Evolutionary conservation across 2,797 vertebrate species (phyloP).

Genomic region (Trematocara caparti): DNA sequence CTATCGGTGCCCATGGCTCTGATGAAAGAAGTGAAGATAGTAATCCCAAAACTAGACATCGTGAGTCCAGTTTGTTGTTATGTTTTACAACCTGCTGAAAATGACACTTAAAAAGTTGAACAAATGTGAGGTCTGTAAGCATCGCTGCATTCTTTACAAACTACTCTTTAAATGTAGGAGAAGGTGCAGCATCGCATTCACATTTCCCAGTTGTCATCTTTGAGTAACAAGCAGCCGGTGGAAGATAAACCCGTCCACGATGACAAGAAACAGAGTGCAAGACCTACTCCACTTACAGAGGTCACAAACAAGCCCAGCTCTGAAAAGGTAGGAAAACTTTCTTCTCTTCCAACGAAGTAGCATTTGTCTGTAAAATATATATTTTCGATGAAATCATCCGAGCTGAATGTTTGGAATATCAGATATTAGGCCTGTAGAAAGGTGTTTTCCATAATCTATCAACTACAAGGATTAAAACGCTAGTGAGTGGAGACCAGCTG

Average conservation of each 20-base stretch:
- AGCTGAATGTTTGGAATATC: neutral
- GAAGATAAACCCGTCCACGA: conserved; percentile 84
- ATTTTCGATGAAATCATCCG: rapidly evolving
- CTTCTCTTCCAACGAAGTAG: neutral
- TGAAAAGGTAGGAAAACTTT: conserved; percentile 70
- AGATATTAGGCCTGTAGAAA: neutral
- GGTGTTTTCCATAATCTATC: neutral
- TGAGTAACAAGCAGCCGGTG: conserved; percentile 31
- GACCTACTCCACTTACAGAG: conserved; percentile 58
- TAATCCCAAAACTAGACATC: conserved; percentile 21
- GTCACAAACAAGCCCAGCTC: conserved; percentile 81
- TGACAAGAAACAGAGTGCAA: conserved; percentile 78
- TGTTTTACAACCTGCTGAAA: neutral
- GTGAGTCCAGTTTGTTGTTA: conserved; percentile 19
- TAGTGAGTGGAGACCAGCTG: neutral
- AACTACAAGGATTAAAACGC: neutral
- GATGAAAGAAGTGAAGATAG: conserved; percentile 38
- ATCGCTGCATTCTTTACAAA: neutral
- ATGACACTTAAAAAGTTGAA: neutral
- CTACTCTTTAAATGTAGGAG: neutral
- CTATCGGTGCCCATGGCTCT: neutral
- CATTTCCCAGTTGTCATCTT: neutral
- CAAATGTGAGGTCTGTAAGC: rapidly evolving
- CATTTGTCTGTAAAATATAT: rapidly evolving
- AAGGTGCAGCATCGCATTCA: neutral